Conservation (phyloP, 2,797 vertebrate species). For the Morelia viridis region DNA sequence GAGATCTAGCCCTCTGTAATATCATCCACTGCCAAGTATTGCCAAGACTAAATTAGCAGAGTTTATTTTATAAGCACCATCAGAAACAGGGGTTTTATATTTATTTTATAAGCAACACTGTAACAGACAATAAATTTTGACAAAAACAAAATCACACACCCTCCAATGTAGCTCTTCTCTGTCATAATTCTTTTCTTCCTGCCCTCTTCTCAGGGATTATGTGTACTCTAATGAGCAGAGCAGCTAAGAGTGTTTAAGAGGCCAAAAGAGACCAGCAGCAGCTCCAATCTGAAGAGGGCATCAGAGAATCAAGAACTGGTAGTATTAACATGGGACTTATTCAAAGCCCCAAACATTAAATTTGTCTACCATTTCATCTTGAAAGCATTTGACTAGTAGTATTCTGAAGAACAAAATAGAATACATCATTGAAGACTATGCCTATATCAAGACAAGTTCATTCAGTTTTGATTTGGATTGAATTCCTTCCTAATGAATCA, state of each 20-base stretch:
- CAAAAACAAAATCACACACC: not conserved
- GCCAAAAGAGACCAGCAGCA: not conserved
- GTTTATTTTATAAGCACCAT: not conserved
- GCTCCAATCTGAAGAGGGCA: not conserved
- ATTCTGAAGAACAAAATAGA: not conserved
- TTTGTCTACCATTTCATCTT: constrained; percentile 1
- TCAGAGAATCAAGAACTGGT: not conserved
- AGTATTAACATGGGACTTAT: not conserved
- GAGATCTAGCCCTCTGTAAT: not conserved
- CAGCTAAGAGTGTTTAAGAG: not conserved
- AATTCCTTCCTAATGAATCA: constrained; percentile 29
- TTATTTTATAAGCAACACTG: not conserved
- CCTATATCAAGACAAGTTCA: constrained; percentile 10
- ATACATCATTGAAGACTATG: not conserved
- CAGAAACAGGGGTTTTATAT: not conserved
- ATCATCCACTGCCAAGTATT: not conserved
- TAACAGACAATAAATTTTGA: not conserved
- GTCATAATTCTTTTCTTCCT: not conserved
- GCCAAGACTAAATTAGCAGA: not conserved
- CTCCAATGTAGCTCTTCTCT: not conserved
- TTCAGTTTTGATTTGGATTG: constrained; percentile 19
- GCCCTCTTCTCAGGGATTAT: too few relatives aligned
- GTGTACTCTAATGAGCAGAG: not conserved
- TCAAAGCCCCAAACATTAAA: not conserved
- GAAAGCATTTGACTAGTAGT: not conserved